Conservation (phyloP, 1,140 invertebrate genomes). For the Bombus pyrosoma region DNA sequence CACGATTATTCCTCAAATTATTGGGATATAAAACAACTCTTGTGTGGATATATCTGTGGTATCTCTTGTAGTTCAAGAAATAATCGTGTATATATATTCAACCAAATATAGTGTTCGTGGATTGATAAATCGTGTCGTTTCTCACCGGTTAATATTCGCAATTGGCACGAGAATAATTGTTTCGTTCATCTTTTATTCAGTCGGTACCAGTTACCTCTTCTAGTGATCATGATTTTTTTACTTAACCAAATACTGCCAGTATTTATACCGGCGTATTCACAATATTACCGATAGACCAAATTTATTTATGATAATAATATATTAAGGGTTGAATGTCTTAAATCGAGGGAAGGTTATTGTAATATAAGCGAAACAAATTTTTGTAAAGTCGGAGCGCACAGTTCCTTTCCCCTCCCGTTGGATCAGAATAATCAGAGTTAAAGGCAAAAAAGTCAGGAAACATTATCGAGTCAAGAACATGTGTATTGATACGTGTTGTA, state of each 20-base stretch:
- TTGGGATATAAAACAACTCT: neutral
- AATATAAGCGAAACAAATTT: conserved; percentile 78
- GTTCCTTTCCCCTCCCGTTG: conserved; percentile 74
- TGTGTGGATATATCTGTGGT: neutral
- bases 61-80: neutral
- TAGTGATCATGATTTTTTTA: conserved; percentile 72
- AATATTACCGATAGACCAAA: conserved; percentile 83
- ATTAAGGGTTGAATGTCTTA: conserved; percentile 80
- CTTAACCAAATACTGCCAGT: conserved; percentile 82
- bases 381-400: conserved; percentile 80
- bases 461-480: conserved; percentile 64
- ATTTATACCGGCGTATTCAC: conserved; percentile 81
- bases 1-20: conserved; percentile 18
- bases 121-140: conserved; percentile 47
- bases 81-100: neutral
- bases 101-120: conserved; percentile 1
- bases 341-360: conserved; percentile 80
- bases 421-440: conserved; percentile 65
- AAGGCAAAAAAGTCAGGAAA: conserved; percentile 60
- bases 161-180: conserved; percentile 29
- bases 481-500: neutral
- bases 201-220: conserved; percentile 69
- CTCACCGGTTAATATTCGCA: conserved; percentile 15
- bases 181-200: conserved; percentile 31
- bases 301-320: conserved; percentile 84